Base-by-base conservation (phyloP, 2,888 invertebrate genomes). In the Perizoma flavofasciatum region DNA sequence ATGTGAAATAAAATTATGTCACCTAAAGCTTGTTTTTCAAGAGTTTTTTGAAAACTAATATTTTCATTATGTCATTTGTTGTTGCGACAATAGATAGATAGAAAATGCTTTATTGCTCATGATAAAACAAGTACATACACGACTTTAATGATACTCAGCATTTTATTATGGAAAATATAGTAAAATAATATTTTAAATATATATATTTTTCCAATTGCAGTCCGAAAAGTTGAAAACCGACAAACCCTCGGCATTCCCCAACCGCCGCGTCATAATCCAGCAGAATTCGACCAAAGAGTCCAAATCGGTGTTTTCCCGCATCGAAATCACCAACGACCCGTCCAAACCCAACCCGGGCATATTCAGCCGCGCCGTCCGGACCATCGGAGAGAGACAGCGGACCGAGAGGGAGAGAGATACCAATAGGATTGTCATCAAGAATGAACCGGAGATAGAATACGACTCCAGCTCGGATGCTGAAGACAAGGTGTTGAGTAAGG, bases 251-350 rank as follows among this genome's bases (percentile, higher is more conserved):
- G 39, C 78, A 0, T 85, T 86, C 74, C 45, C 78, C 0, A 86
- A 81, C 77, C 85, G 91, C 0, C 85, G 90, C 53, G 91, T 91
- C 0, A 82, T 90, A 0, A 71, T 90, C 0, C 89, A 89, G 45
- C 73, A 87, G 0, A 86, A 85, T 52, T 55, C 73, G 0, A 60
- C 59, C 8, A 79, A 80, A 60, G 85, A 85, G 5, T 32, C 53
- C 6, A 87, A 87, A 37, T 75, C 85, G 0, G 77, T 83, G 0
- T 83, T 83, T 73, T 64, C 80, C 0, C 74, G 83, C 4, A 78
- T 83, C 11, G 85, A 84, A 37, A 70, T 74, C 22, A 78, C 43
- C 7, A n/a, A 66, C 0, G 85, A 85, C 67, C 82, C 84, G 0
- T 69, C 79, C 0, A 73, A 84, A n/a, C 85, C 86, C 0, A 77